Evolutionary conservation across 2,888 invertebrate species (phyloP).

Genomic region (Rosalia funebris): DNA sequence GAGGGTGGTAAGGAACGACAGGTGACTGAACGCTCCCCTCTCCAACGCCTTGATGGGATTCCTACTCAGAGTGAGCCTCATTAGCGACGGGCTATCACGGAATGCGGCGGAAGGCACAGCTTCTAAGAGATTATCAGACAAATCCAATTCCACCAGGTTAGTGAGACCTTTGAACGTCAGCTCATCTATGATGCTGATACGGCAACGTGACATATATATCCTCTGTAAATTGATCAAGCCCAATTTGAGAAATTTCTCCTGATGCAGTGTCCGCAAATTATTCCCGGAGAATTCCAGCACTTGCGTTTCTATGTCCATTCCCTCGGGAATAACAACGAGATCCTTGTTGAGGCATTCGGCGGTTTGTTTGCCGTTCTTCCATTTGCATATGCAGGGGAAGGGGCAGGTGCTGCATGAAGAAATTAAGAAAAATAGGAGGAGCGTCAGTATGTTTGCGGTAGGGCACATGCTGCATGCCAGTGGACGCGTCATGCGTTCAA

Average conservation of each 20-base stretch:
- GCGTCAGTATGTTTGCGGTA: neutral
- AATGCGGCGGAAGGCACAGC: slow-evolving; percentile 83
- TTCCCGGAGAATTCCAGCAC: slow-evolving; percentile 88
- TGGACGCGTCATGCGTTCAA: neutral
- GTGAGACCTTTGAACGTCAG: slow-evolving; percentile 85
- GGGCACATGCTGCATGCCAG: slow-evolving; percentile 11
- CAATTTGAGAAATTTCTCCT: slow-evolving; percentile 81
- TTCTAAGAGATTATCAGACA: slow-evolving; percentile 83
- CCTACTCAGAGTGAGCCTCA: slow-evolving; percentile 82
- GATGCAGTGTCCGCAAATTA: slow-evolving; percentile 79
- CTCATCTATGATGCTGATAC: slow-evolving; percentile 80
- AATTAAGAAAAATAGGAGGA: slow-evolving; percentile 8
- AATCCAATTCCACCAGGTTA: slow-evolving; percentile 88
- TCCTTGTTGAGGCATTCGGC: slow-evolving; percentile 87
- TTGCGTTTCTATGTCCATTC: slow-evolving; percentile 85
- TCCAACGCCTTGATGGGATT: slow-evolving; percentile 83
- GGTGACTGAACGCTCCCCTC: slow-evolving; percentile 77
- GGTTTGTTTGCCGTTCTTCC: slow-evolving; percentile 92
- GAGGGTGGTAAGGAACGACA: slow-evolving; percentile 80
- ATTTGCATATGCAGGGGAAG: slow-evolving; percentile 82
- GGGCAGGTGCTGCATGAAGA: slow-evolving; percentile 37
- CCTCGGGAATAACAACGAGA: slow-evolving; percentile 79
- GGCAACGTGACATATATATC: slow-evolving; percentile 83
- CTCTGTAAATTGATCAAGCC: slow-evolving; percentile 87
- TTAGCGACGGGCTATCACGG: slow-evolving; percentile 80